Evolutionary conservation across 2,113 vertebrate genomes (phyloP), one percentile per base, ranked within the genome.

Genomic region (Alexandromys fortis): DNA sequence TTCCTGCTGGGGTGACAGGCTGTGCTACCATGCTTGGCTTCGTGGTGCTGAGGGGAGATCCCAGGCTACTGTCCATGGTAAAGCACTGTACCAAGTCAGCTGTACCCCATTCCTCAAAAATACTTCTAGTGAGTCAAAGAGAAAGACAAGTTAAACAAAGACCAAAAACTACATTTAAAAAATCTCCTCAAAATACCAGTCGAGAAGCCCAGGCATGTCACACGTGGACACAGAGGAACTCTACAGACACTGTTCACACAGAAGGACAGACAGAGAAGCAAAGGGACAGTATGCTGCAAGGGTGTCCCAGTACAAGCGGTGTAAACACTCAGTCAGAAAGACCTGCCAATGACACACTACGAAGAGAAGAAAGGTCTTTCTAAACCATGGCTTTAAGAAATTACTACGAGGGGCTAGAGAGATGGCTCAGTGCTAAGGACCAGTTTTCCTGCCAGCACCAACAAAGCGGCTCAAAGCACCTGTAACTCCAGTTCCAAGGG

Each of bases 321-420:
- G 47, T 7, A 21, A 75, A 11, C 7, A 55, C n/a, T 35, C 30
- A 1, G 38, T 77, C 92, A 65, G 33, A 83, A 8, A 89, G 52
- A 75, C 16, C 65, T 67, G 81, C 38, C 42, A 19, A 28, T 35
- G 88, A 89, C 45, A 75, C 45, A 52, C 17, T 6, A 0, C 45
- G 5, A 83, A 17, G 79, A 95, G 47, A 87, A 94, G 55, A 86
- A 47, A 52, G 92, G 90, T 42, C 35, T 63, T 63, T 83, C 81
- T 63, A 85, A 91, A 92, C 11, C 47, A 9, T 55, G 63, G 63
- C 72, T 94, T 79, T 67, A 68, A 85, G 73, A 97, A 94, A 68
- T 55, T 45, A 65, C 26, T 63, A 19, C 81, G 65, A 58, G 52
- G 22, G 35, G n/a, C 1, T 42, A 13, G 81, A 83, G n/a, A 42